phyloP scores from a whole-genome alignment of 2,113 vertebrate genomes.

The Hippocampus mohnikei region DNA sequence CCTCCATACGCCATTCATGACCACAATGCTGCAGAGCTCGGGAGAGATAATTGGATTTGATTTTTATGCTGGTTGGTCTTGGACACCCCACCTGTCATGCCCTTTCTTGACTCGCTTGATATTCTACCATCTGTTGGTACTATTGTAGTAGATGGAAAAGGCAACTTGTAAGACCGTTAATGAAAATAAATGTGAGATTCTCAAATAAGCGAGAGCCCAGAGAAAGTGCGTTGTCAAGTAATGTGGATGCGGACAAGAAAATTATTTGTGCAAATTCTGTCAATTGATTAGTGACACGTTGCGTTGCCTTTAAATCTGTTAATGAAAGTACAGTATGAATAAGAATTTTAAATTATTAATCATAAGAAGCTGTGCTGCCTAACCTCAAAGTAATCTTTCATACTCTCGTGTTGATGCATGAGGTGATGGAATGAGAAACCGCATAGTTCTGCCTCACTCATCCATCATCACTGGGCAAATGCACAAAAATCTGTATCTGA shows the following conservation, averaged over 20 bases:
- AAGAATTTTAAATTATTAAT: conserved; percentile 40
- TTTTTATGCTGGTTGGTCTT: conserved; percentile 71
- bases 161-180: conserved; percentile 39
- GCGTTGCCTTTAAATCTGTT: not conserved
- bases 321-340: not conserved
- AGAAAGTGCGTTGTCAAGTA: not conserved
- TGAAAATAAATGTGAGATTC: conserved; percentile 3
- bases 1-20: conserved; percentile 66
- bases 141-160: conserved; percentile 58
- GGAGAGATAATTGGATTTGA: conserved; percentile 77
- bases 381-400: conserved; percentile 43
- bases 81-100: conserved; percentile 38
- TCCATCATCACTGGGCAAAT: conserved; percentile 57
- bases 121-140: conserved; percentile 48
- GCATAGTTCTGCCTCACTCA: conserved; percentile 38
- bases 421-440: conserved; percentile 26
- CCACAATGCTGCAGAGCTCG: conserved; percentile 64
- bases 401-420: conserved; percentile 16
- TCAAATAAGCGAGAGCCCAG: conserved; percentile 15
- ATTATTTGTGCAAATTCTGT: not conserved
- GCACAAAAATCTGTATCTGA: conserved; percentile 24
- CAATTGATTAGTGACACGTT: not conserved
- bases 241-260: not conserved
- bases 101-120: conserved; percentile 36
- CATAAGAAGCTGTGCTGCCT: conserved; percentile 23